Evolutionary conservation across 2,113 vertebrate species (phyloP).

Genomic region (Gnathonemus echidnorhynchus): DNA sequence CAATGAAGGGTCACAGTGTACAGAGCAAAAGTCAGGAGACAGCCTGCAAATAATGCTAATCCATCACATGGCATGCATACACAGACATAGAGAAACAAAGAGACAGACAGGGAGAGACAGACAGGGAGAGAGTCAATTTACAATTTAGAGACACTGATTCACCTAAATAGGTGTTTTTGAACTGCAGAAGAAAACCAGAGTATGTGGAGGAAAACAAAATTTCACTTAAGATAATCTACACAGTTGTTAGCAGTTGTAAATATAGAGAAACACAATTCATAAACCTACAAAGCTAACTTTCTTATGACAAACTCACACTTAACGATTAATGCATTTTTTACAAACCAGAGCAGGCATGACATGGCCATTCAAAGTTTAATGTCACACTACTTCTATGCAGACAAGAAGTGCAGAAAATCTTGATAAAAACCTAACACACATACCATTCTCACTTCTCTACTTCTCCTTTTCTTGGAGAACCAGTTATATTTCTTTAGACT

Average conservation of each 20-base stretch:
- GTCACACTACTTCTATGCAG: background rate
- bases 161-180: background rate
- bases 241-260: background rate
- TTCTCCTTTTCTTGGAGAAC: background rate
- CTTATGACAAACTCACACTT: background rate
- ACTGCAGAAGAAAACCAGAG: background rate
- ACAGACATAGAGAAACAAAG: background rate
- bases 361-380: background rate
- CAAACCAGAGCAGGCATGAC: background rate
- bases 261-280: background rate
- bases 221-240: background rate
- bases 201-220: background rate
- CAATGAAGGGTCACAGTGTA: background rate
- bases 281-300: background rate
- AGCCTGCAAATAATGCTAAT: background rate
- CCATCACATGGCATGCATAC: background rate
- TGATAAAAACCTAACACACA: background rate
- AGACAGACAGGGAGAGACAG: background rate
- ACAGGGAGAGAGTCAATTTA: no score
- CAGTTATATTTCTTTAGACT: background rate
- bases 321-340: background rate
- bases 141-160: background rate
- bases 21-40: background rate
- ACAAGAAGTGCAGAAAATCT: background rate
- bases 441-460: background rate